Conservation (phyloP, 2,797 vertebrate genomes). For the Mico argentatus region DNA sequence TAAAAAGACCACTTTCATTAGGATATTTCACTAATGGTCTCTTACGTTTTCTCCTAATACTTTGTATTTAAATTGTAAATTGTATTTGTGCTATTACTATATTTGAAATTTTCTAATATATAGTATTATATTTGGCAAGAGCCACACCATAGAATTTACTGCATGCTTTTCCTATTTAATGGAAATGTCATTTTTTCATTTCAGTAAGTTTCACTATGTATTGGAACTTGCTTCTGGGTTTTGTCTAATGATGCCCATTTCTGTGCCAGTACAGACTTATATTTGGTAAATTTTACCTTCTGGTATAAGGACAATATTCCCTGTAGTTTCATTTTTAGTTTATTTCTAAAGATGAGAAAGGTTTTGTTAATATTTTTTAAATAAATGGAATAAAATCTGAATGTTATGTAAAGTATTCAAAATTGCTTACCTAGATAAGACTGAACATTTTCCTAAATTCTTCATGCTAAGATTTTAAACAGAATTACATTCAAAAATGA, state of each 20-base stretch:
- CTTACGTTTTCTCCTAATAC: background rate
- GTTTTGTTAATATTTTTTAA: slow-evolving; percentile 6
- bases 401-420: background rate
- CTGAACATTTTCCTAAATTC: background rate
- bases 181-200: background rate
- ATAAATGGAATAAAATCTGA: slow-evolving; percentile 34
- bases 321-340: slow-evolving; percentile 12
- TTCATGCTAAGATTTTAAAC: background rate
- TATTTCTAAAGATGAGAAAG: slow-evolving; percentile 27
- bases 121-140: background rate
- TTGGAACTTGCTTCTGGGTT: background rate
- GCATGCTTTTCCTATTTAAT: background rate
- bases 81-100: background rate
- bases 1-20: background rate
- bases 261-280: background rate
- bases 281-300: background rate
- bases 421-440: slow-evolving; percentile 27
- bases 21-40: background rate
- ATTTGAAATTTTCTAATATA: background rate
- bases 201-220: background rate
- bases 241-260: background rate
- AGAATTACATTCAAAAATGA: slow-evolving; percentile 11
- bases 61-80: background rate
- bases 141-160: background rate
- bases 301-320: background rate